Evolutionary conservation across 2,888 invertebrate species (phyloP), one percentile per base, ranked within the genome.

Genomic region (Pedicia rivosa): DNA sequence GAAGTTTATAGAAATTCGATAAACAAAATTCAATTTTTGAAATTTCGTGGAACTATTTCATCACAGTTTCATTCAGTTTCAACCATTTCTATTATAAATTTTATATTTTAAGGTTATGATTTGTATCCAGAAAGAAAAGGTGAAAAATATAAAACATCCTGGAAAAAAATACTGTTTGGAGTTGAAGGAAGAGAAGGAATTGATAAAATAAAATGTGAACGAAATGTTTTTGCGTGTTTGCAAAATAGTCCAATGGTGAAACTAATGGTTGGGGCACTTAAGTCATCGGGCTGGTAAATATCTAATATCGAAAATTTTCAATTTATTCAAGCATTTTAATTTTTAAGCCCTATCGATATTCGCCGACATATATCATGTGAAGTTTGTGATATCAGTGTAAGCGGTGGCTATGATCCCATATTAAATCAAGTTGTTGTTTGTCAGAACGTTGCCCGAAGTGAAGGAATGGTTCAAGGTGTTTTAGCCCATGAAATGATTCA

Each of bases 401-500:
- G 78, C 49, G 94, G 94, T 17, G 94, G 94, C 12, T 95, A 86
- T 59, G 90, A 91, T 64, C 78, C 83, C 9, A 67, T 74, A 44
- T 55, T 76, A 16, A 88, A 90, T 62, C 88, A 90, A 25, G 31
- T 57, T 81, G 79, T 95, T 0, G 70, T 95, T 2, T 95, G 94
- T 49, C 86, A 92, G 54, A 94, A 94, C 59, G 78, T 75, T 38
- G 78, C 79, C 0, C 68, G 59, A 14, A 67, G 64, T 17, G 67
- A 75, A 52, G 73, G 74, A 9, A 66, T 77, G 56, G 73, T 87
- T 1, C 81, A 82, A 54, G 80, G 78, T 15, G 81, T 90, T 1
- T 55, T 95, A 28, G 74, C 80, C 1, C 95, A 95, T 50, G 95
- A 95, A 61, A 73, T 95, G 72, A 79, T 94, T 32, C 95, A 95